Base-by-base conservation (phyloP, 1,140 invertebrate species). In the Lordiphosa stackelbergi region DNA sequence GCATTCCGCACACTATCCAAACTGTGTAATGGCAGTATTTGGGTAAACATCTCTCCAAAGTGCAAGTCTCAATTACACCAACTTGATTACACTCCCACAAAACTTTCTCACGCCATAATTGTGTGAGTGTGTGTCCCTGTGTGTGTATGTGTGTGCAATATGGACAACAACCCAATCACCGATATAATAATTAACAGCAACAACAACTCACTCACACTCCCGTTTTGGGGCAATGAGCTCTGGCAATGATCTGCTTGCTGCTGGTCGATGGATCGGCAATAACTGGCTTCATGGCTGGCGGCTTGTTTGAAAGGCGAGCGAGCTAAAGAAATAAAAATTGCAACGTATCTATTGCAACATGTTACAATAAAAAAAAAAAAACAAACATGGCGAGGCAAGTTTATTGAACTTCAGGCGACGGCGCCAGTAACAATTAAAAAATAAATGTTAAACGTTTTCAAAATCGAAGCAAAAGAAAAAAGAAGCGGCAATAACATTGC, bases 401-500 rank as follows among this genome's bases (percentile, higher is more conserved):
- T 79, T 81, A 68, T 79, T 79, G 75, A 79, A 79, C 75, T 75
- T 79, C 40, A 55, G 43, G 56, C 53, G 53, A 60, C 66, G 75
- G 74, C 74, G 74, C 75, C 75, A 79, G 51, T 35, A 66, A 69
- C 75, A 79, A 79, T 81, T 79, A 79, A 79, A 79, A 79, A 71
- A 69, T 66, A 58, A 64, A 68, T 61, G 74, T 57, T 37, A 42
- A 49, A 49, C 16, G 35, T 36, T 49, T 19, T 22, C 9, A 49
- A 61, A 62, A 66, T 54, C 24, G 40, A 22, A 8, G 22, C 22
- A 47, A 16, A 40, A 24, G 41, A 34, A 38, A 12, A 43, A 24
- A 52, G 13, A 35, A 41, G 45, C n/a, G 12, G 10, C 16, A 63
- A 16, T 24, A 4, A 38, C 22, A 34, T 48, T 53, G 12, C 19